Conservation (phyloP, 2,888 invertebrate species). For the Cephus nigrinus region DNA sequence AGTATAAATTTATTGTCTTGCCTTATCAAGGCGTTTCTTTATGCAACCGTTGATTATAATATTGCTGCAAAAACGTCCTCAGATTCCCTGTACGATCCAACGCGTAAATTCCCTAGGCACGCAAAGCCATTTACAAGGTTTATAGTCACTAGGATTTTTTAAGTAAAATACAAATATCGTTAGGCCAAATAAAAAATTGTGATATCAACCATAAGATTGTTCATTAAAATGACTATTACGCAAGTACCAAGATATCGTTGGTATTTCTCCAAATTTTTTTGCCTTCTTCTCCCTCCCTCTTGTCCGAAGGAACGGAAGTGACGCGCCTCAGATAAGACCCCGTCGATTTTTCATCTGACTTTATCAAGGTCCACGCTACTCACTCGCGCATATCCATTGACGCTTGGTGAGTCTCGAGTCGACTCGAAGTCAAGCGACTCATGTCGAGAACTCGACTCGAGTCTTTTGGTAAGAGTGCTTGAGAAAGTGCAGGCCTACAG, state of each 20-base stretch:
- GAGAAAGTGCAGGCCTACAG: constrained; percentile 39
- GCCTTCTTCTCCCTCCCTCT: neutral
- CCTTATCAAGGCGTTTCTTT: neutral
- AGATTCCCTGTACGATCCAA: neutral
- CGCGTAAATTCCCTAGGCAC: neutral
- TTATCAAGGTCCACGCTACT: constrained; percentile 11
- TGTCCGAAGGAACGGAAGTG: neutral
- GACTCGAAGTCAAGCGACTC: neutral
- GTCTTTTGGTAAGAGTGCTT: constrained; percentile 25
- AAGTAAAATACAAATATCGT: constrained; percentile 21
- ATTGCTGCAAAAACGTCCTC: neutral
- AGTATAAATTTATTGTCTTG: constrained; percentile 40
- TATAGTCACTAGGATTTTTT: constrained; percentile 38
- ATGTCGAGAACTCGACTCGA: neutral
- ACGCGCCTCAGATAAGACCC: neutral
- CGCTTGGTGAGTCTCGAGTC: constrained; percentile 1
- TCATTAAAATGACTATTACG: neutral
- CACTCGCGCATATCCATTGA: constrained; percentile 22
- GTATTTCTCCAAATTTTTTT: neutral
- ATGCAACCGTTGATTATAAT: neutral
- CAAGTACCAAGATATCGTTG: neutral
- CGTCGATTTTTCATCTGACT: constrained; percentile 1
- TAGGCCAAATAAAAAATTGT: neutral
- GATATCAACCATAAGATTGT: neutral
- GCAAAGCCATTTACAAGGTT: constrained; percentile 1